Evolutionary conservation across 1,140 invertebrate genomes (phyloP).

Genomic region (Brachionus angularis): DNA sequence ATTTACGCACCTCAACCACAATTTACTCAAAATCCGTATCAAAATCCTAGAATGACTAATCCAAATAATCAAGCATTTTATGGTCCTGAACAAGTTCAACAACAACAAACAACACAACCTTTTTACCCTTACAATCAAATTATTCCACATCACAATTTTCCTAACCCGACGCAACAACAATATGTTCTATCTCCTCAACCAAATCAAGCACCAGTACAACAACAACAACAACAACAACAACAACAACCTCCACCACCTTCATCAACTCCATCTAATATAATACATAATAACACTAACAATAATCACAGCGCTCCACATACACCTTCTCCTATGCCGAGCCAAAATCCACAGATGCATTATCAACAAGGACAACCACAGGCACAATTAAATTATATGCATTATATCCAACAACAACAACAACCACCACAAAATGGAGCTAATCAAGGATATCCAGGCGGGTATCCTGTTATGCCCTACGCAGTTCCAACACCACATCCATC

Average conservation of each 20-base stretch:
- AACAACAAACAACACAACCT: background rate
- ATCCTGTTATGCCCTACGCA: background rate
- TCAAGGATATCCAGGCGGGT: background rate
- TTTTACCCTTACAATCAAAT: slow-evolving; percentile 27
- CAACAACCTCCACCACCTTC: slow-evolving; percentile 22
- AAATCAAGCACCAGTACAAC: background rate
- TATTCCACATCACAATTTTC: background rate
- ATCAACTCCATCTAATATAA: slow-evolving; percentile 5
- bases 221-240: background rate
- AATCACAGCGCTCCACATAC: slow-evolving; percentile 31
- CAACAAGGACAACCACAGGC: slow-evolving; percentile 18
- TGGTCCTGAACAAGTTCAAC: background rate
- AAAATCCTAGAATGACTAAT: too few species aligned
- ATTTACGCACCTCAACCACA: background rate
- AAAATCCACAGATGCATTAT: background rate
- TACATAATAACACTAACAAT: too few species aligned
- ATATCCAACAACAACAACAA: too few species aligned
- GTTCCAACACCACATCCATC: too few species aligned
- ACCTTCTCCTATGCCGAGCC: background rate
- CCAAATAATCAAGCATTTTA: too few species aligned
- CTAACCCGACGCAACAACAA: background rate
- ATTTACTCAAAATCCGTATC: too few species aligned
- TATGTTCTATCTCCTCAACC: background rate
- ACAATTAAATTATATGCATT: slow-evolving; percentile 4
- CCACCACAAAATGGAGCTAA: background rate